These are phyloP conservation scores for Sebastes itinus DNA, from an alignment of 2,797 vertebrate genomes.

Conservation along the genomic window DNA sequence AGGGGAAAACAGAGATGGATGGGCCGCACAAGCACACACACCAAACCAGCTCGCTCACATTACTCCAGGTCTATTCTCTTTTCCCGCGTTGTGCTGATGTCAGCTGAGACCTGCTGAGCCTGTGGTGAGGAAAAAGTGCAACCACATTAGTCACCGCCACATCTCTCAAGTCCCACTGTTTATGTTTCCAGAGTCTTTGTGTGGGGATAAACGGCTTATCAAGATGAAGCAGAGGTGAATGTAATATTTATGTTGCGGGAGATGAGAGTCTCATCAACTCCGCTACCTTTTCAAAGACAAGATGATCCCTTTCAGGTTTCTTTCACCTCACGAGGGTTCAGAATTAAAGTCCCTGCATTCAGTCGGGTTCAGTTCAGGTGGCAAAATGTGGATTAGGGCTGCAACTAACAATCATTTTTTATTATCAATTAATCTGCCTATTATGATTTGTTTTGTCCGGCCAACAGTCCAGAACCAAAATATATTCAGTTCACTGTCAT, in stretches of 20 bases:
- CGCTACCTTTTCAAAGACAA: slow-evolving; percentile 1
- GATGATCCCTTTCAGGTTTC: slow-evolving; percentile 15
- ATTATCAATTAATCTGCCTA: background rate
- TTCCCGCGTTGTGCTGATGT: slow-evolving; percentile 31
- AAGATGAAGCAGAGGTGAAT: background rate
- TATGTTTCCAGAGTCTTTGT: background rate
- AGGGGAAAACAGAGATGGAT: slow-evolving; percentile 37
- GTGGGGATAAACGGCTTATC: background rate
- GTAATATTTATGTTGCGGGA: slow-evolving; percentile 2
- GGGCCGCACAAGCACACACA: slow-evolving; percentile 12
- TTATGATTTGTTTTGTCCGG: background rate
- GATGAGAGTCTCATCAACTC: slow-evolving; percentile 10
- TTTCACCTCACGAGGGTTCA: background rate
- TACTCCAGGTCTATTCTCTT: slow-evolving; percentile 8
- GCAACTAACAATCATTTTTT: background rate
- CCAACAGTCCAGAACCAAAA: no score
- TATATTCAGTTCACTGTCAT: background rate
- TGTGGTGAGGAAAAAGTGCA: background rate
- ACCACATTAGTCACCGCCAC: slow-evolving; percentile 12
- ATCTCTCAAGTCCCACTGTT: background rate
- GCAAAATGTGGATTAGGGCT: background rate
- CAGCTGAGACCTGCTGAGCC: slow-evolving; percentile 15
- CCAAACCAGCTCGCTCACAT: background rate
- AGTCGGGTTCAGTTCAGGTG: background rate
- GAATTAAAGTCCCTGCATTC: background rate